Evolutionary conservation across 2,797 vertebrate genomes (phyloP), one percentile per base, ranked within the genome.

Genomic region (Myotis daubentonii): DNA sequence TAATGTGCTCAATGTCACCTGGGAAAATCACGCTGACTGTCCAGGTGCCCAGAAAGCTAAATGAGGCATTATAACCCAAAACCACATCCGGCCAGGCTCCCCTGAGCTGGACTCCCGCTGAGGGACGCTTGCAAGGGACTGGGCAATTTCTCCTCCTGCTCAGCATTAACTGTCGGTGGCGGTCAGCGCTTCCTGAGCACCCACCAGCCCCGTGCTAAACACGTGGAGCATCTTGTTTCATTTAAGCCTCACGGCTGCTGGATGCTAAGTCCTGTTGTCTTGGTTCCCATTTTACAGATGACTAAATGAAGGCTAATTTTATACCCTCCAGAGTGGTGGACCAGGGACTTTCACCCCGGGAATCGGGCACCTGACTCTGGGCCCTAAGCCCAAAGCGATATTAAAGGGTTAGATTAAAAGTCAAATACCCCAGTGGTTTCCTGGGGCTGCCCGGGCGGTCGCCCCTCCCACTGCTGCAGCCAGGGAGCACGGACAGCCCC

Each of bases 21-120:
- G 92, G 81, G 94, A 93, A 96, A 92, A 89, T 85, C 91, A 92
- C 44, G 1, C 36, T 6, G 0, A 47, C 28, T 0, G 12, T 89
- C 55, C 93, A 81, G 91, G 79, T 94, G 96, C 83, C 95, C 95
- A 87, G 96, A 81, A 95, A 89, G 53, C 72, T 84, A 89, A 95
- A 87, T 85, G 93, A 95, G 84, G 62, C 68, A 10, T 81, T 79
- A 49, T 47, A 95, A 93, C 80, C 89, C 0, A 5, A 81, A 94
- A 89, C 78, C 86, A 94, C 91, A 93, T 96, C 94, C 60, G 19
- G 36, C 51, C 38, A 30, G 91, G n/a, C 75, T 93, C 87, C 95
- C 33, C 4, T 33, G 62, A n/a, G 44, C 74, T n/a, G 25, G 78
- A 65, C 30, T 74, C n/a, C 88, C 84, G 57, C 94, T 13, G 20